Evolutionary conservation across 2,113 vertebrate species (phyloP).

Genomic region (Macquaria australasica): DNA sequence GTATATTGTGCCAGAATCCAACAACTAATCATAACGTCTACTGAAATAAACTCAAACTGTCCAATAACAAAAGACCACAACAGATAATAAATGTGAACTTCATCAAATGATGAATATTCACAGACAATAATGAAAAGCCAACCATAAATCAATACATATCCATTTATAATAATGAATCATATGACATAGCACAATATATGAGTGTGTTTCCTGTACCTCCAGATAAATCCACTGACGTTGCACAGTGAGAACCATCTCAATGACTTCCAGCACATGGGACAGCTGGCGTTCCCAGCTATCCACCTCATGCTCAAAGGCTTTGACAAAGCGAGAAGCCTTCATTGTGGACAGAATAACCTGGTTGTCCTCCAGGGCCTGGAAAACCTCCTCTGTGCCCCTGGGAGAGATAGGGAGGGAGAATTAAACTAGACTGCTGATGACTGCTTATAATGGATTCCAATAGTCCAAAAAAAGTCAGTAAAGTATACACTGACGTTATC

Average conservation of each 20-base stretch:
- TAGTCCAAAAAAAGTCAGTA: not conserved
- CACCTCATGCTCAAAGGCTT: constrained; percentile 89
- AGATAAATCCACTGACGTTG: constrained; percentile 94
- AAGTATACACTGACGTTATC: not conserved
- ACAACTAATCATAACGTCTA: not conserved
- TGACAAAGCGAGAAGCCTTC: constrained; percentile 91
- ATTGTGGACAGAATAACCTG: constrained; percentile 90
- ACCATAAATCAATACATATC: not conserved
- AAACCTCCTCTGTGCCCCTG: constrained; percentile 89
- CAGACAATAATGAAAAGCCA: not conserved
- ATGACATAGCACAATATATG: not conserved
- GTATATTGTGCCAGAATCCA: not conserved
- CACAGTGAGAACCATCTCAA: constrained; percentile 88
- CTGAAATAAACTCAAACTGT: not conserved
- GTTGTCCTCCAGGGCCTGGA: constrained; percentile 91
- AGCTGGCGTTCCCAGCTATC: constrained; percentile 91
- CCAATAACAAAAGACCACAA: not conserved
- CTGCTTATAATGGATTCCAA: not conserved
- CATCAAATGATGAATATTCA: not conserved
- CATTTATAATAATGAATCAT: not conserved
- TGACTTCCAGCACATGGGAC: constrained; percentile 89
- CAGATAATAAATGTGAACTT: not conserved
- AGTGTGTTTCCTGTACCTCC: constrained; percentile 82
- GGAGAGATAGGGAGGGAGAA: not conserved
- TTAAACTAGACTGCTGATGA: not conserved